Percentiles rank a stretch among this genome's conserved stretches.
Evolutionary conservation across 2,797 vertebrate species (phyloP).

Genomic region (Halcyon badia): DNA sequence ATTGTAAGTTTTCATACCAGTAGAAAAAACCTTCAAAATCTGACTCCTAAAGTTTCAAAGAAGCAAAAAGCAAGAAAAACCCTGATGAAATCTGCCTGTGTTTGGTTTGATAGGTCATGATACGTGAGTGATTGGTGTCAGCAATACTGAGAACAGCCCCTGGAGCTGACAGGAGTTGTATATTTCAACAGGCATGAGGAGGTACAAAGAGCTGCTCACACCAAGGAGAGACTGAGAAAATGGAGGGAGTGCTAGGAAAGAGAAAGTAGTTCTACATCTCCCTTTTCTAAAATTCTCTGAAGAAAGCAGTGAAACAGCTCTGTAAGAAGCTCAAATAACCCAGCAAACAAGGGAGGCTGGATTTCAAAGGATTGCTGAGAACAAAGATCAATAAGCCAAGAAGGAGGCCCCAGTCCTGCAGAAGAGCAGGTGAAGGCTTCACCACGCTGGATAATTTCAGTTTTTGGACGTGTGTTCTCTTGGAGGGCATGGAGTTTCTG

Average conservation of each 20-base stretch:
- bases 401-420: not conserved
- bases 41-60: not conserved
- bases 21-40: not conserved
- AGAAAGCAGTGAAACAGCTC: not conserved
- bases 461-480: not conserved
- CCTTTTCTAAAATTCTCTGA: not conserved
- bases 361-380: not conserved
- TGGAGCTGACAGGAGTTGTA: not conserved
- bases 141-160: not conserved
- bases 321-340: not conserved
- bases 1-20: not conserved
- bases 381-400: not conserved
- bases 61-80: not conserved
- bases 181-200: not conserved
- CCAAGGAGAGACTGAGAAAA: not conserved
- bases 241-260: not conserved
- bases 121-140: not conserved
- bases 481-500: not conserved
- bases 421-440: not conserved
- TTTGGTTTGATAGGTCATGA: not conserved
- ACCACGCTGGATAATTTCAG: not conserved
- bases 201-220: fast-evolving
- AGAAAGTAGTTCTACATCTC: not conserved
- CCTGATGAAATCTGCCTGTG: not conserved
- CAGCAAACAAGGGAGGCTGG: not conserved